phyloP scores from a whole-genome alignment of 2,113 vertebrate species.

The Pteronura brasiliensis region DNA sequence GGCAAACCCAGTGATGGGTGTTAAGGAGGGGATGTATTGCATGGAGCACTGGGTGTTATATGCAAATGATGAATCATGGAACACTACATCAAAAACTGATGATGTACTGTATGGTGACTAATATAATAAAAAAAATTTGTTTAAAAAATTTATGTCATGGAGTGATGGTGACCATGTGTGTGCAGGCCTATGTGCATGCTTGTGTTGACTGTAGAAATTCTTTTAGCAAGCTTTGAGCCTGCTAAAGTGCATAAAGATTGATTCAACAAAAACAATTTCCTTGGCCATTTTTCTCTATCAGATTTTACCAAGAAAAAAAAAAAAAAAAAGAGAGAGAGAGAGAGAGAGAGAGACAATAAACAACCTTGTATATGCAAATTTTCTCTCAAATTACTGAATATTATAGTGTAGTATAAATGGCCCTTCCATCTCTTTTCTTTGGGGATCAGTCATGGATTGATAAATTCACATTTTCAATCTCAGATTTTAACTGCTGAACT shows the following conservation, averaged over 20 bases:
- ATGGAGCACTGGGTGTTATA: too few relatives aligned
- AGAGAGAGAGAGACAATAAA: neutral
- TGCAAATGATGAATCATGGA: too few relatives aligned
- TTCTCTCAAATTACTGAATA: neutral
- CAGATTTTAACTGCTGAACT: neutral
- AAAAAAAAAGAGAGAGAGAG: neutral
- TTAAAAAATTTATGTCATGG: neutral
- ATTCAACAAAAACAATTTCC: neutral
- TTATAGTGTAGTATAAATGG: neutral
- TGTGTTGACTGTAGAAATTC: too few relatives aligned
- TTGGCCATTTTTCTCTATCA: neutral
- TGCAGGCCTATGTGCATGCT: too few relatives aligned
- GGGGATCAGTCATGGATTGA: neutral
- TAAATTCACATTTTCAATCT: neutral
- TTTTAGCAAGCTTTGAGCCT: neutral
- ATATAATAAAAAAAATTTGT: too few relatives aligned
- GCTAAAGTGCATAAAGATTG: neutral
- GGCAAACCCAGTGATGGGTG: too few relatives aligned
- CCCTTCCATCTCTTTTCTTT: neutral
- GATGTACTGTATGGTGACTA: too few relatives aligned
- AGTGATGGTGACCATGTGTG: accelerated
- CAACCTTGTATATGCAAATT: neutral
- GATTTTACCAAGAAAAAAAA: neutral
- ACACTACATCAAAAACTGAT: too few relatives aligned
- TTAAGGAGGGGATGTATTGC: too few relatives aligned